A percentile compares a stretch with the other conserved stretches of the same genome.
phyloP scores from a whole-genome alignment of 2,888 invertebrate species.

The Macrosiphum euphorbiae region DNA sequence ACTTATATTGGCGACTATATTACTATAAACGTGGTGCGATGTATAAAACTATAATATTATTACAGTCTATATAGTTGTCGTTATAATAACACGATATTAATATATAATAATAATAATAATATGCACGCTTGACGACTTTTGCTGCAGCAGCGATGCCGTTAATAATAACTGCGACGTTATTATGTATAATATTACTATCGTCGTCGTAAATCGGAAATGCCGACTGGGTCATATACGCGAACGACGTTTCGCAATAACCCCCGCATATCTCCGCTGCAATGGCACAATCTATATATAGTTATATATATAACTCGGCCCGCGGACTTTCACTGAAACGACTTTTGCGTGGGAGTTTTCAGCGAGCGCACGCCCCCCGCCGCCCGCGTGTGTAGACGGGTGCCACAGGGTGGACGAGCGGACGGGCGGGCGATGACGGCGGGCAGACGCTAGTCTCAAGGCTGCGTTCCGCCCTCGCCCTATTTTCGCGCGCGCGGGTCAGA shows the following conservation, averaged over 20 bases:
- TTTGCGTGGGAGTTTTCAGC: constrained; percentile 19
- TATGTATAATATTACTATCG: background rate
- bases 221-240: constrained; percentile 18
- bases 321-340: constrained; percentile 57
- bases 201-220: background rate
- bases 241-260: constrained; percentile 34
- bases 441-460: constrained; percentile 64
- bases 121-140: background rate
- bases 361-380: background rate
- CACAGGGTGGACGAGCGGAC: background rate
- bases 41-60: background rate
- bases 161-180: background rate
- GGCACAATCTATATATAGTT: background rate
- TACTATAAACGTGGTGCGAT: background rate
- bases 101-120: background rate
- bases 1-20: background rate
- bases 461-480: constrained; percentile 62
- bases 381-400: background rate
- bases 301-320: background rate
- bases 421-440: constrained; percentile 62
- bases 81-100: background rate
- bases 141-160: background rate
- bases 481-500: constrained; percentile 51
- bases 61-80: background rate
- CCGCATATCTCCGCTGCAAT: background rate